Conservation (phyloP, 2,797 vertebrate genomes). For the Balearica regulorum region DNA sequence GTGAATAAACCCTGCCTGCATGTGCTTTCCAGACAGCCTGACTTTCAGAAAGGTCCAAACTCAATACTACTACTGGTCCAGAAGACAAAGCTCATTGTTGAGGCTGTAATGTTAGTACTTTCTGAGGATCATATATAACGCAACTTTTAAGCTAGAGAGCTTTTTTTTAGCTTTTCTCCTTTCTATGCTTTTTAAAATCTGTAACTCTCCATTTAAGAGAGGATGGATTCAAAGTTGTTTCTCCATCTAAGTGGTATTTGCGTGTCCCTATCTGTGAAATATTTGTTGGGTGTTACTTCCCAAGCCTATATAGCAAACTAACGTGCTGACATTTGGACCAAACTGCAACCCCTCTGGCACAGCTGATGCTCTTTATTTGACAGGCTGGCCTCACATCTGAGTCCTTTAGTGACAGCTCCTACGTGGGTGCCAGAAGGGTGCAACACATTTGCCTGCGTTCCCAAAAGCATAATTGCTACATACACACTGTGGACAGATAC, state of each 20-base stretch:
- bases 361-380: neutral
- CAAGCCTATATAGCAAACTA: neutral
- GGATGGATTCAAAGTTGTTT: neutral
- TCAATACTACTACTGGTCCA: neutral
- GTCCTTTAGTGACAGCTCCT: neutral
- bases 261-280: neutral
- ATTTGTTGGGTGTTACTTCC: neutral
- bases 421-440: neutral
- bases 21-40: conserved; percentile 18
- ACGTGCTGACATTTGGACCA: neutral
- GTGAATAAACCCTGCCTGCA: conserved; percentile 14
- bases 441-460: neutral
- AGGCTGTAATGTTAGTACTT: neutral
- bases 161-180: neutral
- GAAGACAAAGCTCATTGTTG: conserved; percentile 6
- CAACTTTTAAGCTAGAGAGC: neutral
- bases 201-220: neutral
- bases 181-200: neutral
- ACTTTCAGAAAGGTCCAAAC: conserved; percentile 19
- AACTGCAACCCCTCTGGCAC: neutral
- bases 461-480: neutral
- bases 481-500: neutral
- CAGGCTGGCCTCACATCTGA: neutral
- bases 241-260: neutral
- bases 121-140: neutral